Evolutionary conservation across 2,113 vertebrate species (phyloP), one percentile per base, ranked within the genome.

Genomic region (Athene cunicularia): DNA sequence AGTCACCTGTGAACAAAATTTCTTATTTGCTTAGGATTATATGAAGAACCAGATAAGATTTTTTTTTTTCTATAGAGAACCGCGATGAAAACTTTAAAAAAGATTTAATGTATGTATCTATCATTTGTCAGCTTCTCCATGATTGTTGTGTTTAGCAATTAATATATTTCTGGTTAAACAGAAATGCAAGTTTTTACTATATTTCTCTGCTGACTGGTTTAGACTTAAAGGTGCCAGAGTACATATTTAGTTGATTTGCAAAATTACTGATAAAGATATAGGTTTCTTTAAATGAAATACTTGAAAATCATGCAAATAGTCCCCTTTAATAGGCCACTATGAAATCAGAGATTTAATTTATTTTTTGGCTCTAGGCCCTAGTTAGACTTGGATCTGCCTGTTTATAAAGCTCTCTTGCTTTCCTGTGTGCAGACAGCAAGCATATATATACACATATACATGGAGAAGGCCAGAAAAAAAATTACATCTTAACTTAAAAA

Each of bases 361-460:
- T 23, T 60, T 58, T 83, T 67, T 58, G 5, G 17, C 5, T 60
- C 12, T 43, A 68, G 22, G 16, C 9, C 9, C 4, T 30, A 12
- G 4, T 73, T 66, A 49, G 11, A 39, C 16, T 49, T 30, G 27
- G 4, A 37, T 49, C 30, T 82, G 14, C 4, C 14, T 26, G 2
- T n/a, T 52, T 80, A 33, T 17, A 12, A 55, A 67, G 28, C 18
- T 63, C 15, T 5, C 5, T 53, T 77, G 14, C 11, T 59, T 35
- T 45, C 30, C 47, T 41, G 0, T 11, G 20, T 17, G 11, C 12
- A 12, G 30, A 17, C 37, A 74, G 37, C 22, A 37, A 62, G 4
- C 2, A 1, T 11, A 6, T 2, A 11, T 6, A 30, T 8, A 16
- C 5, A 45, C 4, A 16, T 5, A 41, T 12, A 59, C 13, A 28